Base-by-base conservation (phyloP, 2,888 invertebrate genomes). In the Notodonta ziczac region DNA sequence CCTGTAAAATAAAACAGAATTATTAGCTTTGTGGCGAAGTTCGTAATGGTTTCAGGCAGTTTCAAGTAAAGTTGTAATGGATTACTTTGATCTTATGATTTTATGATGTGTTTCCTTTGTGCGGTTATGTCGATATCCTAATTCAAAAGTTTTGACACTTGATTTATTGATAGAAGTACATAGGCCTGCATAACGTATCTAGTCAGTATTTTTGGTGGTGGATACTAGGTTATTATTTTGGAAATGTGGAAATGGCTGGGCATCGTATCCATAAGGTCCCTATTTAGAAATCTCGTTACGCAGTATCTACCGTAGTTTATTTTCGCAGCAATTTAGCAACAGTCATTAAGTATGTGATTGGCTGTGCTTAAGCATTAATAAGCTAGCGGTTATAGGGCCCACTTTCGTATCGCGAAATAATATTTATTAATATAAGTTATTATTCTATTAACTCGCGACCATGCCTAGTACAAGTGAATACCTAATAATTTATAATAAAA, bases 1-100 rank as follows among this genome's bases (percentile, higher is more conserved):
- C 94, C 96, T 96, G 96, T 69, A 87, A 88, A 83, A 78, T 69
- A 78, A 74, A 69, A 70, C 67, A 73, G 70, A 69, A 66, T 62
- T 42, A 66, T 72, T 70, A 70, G 56, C 66, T 65, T 62, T 59
- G 14, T 62, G 57, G 53, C n/a, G 55, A 61, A 64, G 56, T 50
- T 44, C 4, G 7, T 10, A 9, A 13, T 24, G 42, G 40, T 42
- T 56, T 44, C 2, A 24, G 54, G 39, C 39, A 54, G n/a, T 54
- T 54, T 8, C n/a, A 6, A 24, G 52, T 32, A 32, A 54, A 54
- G 39, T 39, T 24, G 10, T 39, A 53, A 39, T 13, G 50, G n/a
- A 53, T 59, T 5, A 53, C 53, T 39, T 54, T 54, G 39, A 54
- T 54, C 39, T 54, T 54, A 5, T 40, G 24, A 39, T 54, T 54